A percentile compares a stretch with the other conserved stretches of the same genome.
phyloP scores from a whole-genome alignment of 2,888 invertebrate species.

The Sphaerophoria rueppellii region DNA sequence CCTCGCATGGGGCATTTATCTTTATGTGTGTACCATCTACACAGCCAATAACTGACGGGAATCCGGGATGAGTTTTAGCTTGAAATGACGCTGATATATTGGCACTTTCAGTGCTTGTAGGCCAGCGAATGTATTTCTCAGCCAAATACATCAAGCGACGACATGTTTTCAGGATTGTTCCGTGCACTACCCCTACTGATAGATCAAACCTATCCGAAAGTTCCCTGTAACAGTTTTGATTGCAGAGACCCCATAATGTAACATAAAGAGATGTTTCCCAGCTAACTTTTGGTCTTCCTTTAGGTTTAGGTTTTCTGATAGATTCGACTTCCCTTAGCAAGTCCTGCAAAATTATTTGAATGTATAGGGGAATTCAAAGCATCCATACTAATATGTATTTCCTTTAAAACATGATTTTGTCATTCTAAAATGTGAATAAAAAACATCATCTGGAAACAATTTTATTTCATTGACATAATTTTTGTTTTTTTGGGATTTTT shows the following conservation, averaged over 20 bases:
- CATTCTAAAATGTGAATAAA: no score
- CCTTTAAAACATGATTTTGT: neutral
- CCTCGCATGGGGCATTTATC: neutral
- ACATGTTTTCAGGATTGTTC: conserved; percentile 6
- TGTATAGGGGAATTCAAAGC: neutral
- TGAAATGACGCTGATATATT: no score
- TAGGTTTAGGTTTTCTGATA: no score
- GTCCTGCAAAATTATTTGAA: conserved; percentile 6
- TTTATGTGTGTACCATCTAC: neutral
- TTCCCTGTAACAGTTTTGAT: conserved; percentile 13
- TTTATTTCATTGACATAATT: no score
- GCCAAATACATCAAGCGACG: neutral
- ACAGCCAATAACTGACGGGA: neutral
- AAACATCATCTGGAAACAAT: no score
- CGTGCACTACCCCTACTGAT: neutral
- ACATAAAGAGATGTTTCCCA: conserved; percentile 8
- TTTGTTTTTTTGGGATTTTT: no score
- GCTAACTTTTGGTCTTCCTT: neutral
- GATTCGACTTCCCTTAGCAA: no score
- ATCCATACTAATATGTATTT: neutral
- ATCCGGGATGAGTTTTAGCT: no score
- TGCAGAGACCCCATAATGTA: conserved; percentile 7
- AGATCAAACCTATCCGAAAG: conserved; percentile 15
- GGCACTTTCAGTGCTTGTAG: neutral
- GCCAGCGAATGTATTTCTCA: neutral